These are phyloP conservation scores for Murina feae DNA, from an alignment of 2,113 vertebrate genomes.

Conservation along the genomic window DNA sequence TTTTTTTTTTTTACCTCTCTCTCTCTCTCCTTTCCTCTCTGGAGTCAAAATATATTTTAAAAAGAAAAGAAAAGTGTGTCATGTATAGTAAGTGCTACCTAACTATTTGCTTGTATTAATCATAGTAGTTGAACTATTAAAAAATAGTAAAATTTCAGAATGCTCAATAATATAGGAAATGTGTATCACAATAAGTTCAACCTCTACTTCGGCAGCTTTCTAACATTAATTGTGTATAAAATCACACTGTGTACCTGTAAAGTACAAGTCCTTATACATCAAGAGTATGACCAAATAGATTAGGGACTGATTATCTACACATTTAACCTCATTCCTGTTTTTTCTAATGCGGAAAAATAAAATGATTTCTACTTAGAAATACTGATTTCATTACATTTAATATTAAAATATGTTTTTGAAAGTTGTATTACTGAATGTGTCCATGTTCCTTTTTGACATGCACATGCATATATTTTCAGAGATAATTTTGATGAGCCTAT, in stretches of 20 bases:
- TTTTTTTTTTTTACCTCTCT: no score
- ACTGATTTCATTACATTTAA: neutral
- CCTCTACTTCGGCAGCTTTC: neutral
- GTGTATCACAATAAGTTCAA: neutral
- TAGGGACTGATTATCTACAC: neutral
- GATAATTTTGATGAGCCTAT: neutral
- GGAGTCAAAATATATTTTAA: no score
- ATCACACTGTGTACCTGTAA: neutral
- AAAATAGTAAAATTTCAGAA: neutral
- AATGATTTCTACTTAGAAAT: neutral
- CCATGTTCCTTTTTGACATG: neutral
- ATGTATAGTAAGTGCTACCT: neutral
- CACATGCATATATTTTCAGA: neutral
- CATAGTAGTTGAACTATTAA: neutral
- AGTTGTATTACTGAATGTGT: neutral
- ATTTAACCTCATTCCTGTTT: neutral
- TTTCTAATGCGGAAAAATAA: neutral
- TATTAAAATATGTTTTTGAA: neutral
- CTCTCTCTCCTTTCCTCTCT: no score
- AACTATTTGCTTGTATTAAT: neutral
- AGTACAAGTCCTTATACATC: neutral
- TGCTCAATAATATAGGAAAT: neutral
- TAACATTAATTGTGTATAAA: neutral
- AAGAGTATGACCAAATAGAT: neutral
- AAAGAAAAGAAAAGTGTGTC: neutral